Base-by-base conservation (phyloP, 2,797 vertebrate genomes). In the Danio choprae region DNA sequence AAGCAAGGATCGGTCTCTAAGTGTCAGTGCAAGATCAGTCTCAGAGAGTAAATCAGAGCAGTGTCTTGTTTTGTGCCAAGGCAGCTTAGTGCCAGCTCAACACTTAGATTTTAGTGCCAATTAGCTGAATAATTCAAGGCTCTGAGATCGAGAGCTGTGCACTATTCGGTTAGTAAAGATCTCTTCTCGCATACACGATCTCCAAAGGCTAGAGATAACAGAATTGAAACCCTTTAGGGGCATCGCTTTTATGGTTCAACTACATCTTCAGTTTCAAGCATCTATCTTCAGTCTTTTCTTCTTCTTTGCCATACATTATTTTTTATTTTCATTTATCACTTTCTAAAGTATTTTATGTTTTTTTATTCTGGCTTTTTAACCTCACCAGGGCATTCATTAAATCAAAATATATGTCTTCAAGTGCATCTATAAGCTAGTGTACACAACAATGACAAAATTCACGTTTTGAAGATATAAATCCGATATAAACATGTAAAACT, bases 151-250 rank as follows among this genome's bases (percentile, higher is more conserved):
- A 44, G 36, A 48, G 71, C 43, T 60, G 20, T 48, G 56, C 43
- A 59, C n/a, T 62, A 60, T 79, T 79, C 59, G 55, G 56, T 79
- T 70, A 60, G 64, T 79, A 79, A 79, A 51, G 64, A 70, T 69
- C 9, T n/a, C 51, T 77, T 18, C 12, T 50, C 55, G 70, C 67
- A 51, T 60, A 70, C n/a, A 10, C 70, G 22, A 70, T 70, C 44
- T 60, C 22, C 74, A 70, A 70, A 79, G 13, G 29, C 44, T 53
- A 44, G 44, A 16, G n/a, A 62, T 18, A 48, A 69, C 11, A 67
- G 36, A 74, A 51, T 13, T 69, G 6, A 63, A 74, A 12, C n/a
- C 43, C 48, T 53, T 51, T 43, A 20, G 59, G 59, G 46, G 5
- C 8, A 4, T 75, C 36, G 41, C 44, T 75, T 4, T 63, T 7